Conservation (phyloP, 2,888 invertebrate species). For the Petrophora chlorosata region DNA sequence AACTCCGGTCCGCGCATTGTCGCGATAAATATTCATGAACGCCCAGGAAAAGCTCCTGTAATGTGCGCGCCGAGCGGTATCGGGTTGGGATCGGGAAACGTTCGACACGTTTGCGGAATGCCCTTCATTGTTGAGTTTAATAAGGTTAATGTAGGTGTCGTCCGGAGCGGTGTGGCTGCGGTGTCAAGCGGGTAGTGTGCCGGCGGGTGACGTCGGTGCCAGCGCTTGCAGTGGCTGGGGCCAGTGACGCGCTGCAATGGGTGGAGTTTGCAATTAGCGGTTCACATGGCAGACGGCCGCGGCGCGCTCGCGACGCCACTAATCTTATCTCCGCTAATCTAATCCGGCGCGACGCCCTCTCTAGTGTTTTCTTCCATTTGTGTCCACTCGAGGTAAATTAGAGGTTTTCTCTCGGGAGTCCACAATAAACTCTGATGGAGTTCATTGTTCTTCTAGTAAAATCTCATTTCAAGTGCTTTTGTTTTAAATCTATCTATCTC, state of each 20-base stretch:
- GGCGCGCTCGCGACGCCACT: conserved; percentile 59
- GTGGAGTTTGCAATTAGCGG: conserved; percentile 65
- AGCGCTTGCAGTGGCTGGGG: conserved; percentile 22
- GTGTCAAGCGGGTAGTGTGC: conserved; percentile 34
- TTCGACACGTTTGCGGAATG: conserved; percentile 15
- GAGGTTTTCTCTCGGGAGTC: conserved; percentile 72
- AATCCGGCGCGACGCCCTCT: conserved; percentile 77
- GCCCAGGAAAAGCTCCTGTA: conserved; percentile 52
- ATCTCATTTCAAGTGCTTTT: conserved; percentile 40
- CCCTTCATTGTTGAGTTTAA: conserved; percentile 11
- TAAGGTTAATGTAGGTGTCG: conserved; percentile 24
- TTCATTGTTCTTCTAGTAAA: conserved; percentile 59
- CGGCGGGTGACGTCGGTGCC: conserved; percentile 19
- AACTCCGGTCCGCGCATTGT: conserved; percentile 54
- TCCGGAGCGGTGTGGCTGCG: conserved; percentile 19
- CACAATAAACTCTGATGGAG: conserved; percentile 59
- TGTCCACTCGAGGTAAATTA: conserved; percentile 81
- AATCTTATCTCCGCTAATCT: conserved; percentile 81
- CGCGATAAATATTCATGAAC: conserved; percentile 63
- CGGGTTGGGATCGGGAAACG: conserved; percentile 21
- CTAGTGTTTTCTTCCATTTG: conserved; percentile 82
- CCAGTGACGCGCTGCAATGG: conserved; percentile 32
- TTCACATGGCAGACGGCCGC: conserved; percentile 59
- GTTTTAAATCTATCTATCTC: conserved; percentile 32
- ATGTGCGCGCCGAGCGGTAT: conserved; percentile 35